Base-by-base conservation (phyloP, 2,113 vertebrate genomes). In the Heliornis fulica region DNA sequence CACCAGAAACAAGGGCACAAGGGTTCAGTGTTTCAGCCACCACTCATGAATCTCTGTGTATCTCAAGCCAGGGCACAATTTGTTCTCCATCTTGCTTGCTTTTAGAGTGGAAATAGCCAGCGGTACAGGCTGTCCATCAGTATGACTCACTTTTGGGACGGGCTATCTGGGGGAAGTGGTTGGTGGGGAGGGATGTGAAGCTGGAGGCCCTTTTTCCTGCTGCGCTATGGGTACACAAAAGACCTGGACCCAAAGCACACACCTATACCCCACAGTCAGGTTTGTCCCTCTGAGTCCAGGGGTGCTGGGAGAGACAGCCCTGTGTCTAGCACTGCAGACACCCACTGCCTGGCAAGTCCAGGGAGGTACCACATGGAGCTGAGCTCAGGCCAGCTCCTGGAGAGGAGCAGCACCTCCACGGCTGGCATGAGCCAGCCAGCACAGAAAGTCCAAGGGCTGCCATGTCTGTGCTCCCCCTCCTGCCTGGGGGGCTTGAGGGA, bases 281-380 rank as follows among this genome's bases (percentile, higher is more conserved):
- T 82, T 53, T 15, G 1, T 51, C 26, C 60, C 26, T 64, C 14
- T 23, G 1, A 11, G 12, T 69, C 25, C 4, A 0, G 60, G 48
- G 63, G 54, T 31, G 9, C 19, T 46, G 60, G 65, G 71, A 82
- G 68, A 36, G 70, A 72, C 9, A 46, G 21, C 26, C 20, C 34
- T 29, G 41, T 17, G 57, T 61, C 56, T 45, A 29, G n/a, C 6
- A 2, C 68, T 31, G 57, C 59, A 21, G 20, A 61, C 1, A 0
- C 69, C 66, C 46, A 51, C 45, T 36, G 65, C 34, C 48, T 77
- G 53, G 36, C 38, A 65, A 16, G 28, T 41, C 20, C 50, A 31
- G 38, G 31, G n/a, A 82, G 32, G 41, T 22, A 22, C 45, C 0
- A 0, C 40, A 5, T 29, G 63, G 59, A 0, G 0, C 29, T 57